Percentiles rank a stretch among this genome's conserved stretches.
These are phyloP conservation scores for Amblyjoppa proteus DNA, from an alignment of 2,888 invertebrate species.

Conservation along the genomic window DNA sequence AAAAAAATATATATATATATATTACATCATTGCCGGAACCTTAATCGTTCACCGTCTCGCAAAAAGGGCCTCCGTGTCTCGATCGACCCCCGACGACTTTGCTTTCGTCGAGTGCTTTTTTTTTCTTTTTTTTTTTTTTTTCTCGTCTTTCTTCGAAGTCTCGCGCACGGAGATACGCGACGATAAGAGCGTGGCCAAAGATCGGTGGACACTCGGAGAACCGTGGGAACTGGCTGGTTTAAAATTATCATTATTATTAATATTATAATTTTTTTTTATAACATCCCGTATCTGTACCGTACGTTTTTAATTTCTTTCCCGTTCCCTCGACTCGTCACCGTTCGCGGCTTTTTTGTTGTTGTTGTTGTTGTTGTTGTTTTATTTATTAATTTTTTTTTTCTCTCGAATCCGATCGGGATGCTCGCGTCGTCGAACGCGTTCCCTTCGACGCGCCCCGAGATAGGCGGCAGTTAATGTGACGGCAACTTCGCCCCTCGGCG, in stretches of 20 bases:
- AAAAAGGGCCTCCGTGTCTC: slow-evolving; percentile 2
- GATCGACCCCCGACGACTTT: not conserved
- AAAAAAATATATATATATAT: not conserved
- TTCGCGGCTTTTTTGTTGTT: slow-evolving; percentile 17
- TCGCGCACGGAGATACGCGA: slow-evolving; percentile 18
- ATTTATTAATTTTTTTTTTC: not conserved
- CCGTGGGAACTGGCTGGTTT: slow-evolving; percentile 14
- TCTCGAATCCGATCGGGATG: slow-evolving; percentile 62
- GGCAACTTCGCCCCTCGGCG: slow-evolving; percentile 47
- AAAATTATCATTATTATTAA: slow-evolving; percentile 32
- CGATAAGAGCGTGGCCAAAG: slow-evolving; percentile 27
- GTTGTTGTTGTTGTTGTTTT: no score
- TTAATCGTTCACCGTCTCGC: slow-evolving; percentile 36
- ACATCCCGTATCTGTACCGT: slow-evolving; percentile 7
- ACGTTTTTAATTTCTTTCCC: not conserved
- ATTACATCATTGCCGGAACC: slow-evolving; percentile 57
- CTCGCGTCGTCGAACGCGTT: slow-evolving; percentile 46
- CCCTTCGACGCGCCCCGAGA: slow-evolving; percentile 27
- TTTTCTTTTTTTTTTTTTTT: not conserved
- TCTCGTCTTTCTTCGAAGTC: not conserved
- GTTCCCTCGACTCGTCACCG: slow-evolving; percentile 31
- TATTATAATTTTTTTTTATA: slow-evolving; percentile 30
- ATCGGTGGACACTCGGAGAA: slow-evolving; percentile 16
- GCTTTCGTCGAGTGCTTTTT: no score
- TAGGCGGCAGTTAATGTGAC: slow-evolving; percentile 17